These are phyloP conservation scores for Pontoporia blainvillei DNA, from an alignment of 2,113 vertebrate genomes.

Conservation along the genomic window DNA sequence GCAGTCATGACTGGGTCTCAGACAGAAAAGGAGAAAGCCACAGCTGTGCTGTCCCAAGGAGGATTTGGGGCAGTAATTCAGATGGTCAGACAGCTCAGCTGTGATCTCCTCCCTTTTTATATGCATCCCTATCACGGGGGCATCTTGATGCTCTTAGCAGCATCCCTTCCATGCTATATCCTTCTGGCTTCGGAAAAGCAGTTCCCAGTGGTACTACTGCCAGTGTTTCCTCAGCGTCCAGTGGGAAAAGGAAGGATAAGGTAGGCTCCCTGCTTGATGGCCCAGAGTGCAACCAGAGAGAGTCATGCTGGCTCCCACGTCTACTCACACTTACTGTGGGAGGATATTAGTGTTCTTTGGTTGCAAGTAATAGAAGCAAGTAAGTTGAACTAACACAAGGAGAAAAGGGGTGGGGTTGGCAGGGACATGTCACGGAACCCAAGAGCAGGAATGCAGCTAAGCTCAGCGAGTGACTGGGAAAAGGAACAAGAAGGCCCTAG, in stretches of 20 bases:
- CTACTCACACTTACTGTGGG: background rate
- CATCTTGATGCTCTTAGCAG: background rate
- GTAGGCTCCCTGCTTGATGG: background rate
- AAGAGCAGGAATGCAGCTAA: background rate
- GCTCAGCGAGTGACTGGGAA: background rate
- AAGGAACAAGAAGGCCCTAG: background rate
- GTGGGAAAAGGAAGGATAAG: background rate
- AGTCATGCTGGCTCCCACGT: too few relatives aligned
- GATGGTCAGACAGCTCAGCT: background rate
- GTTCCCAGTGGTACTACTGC: background rate
- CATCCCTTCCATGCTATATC: background rate
- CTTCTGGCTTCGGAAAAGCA: background rate
- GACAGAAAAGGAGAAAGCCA: background rate
- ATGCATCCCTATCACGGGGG: background rate
- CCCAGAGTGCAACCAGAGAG: background rate
- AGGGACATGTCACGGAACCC: background rate
- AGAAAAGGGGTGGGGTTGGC: too few relatives aligned
- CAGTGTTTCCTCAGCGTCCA: background rate
- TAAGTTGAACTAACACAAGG: background rate
- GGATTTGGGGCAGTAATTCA: background rate
- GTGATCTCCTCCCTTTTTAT: background rate
- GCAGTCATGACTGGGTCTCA: background rate
- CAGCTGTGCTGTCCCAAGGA: background rate
- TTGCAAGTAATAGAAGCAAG: background rate
- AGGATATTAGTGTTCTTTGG: background rate